These are phyloP conservation scores for Eudasyphora cyanicolor DNA, from an alignment of 2,888 invertebrate species.

Conservation along the genomic window DNA sequence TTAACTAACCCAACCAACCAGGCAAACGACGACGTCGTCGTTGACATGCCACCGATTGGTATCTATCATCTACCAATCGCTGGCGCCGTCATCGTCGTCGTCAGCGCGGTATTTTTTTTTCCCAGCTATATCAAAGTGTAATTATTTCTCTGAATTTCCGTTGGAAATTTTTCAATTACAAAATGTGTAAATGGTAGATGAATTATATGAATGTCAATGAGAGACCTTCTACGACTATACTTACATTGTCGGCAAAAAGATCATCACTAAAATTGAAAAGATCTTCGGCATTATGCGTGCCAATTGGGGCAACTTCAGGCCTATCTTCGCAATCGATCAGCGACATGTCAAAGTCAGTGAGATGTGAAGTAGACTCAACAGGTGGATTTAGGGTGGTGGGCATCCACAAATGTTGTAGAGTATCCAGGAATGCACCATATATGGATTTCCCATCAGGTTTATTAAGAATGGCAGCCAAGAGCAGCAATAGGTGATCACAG, in stretches of 20 bases:
- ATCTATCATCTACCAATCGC: not conserved
- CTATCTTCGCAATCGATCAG: slow-evolving; percentile 22
- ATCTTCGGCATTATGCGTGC: slow-evolving; percentile 37
- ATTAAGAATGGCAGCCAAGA: slow-evolving; percentile 76
- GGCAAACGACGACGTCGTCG: no score
- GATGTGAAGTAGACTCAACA: slow-evolving; percentile 48
- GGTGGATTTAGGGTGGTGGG: slow-evolving; percentile 72
- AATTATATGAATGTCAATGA: not conserved
- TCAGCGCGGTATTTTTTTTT: not conserved
- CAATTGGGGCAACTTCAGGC: not conserved
- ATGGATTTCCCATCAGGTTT: slow-evolving; percentile 70
- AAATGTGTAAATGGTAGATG: not conserved
- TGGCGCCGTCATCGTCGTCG: not conserved
- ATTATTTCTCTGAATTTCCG: slow-evolving; percentile 17
- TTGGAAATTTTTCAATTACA: slow-evolving; percentile 8
- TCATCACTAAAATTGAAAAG: slow-evolving; percentile 54
- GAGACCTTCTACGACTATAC: not conserved
- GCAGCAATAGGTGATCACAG: slow-evolving; percentile 78
- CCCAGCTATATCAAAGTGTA: not conserved
- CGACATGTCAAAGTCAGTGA: slow-evolving; percentile 35
- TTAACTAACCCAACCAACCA: slow-evolving; percentile 9
- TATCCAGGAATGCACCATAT: slow-evolving; percentile 74
- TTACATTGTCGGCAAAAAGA: slow-evolving; percentile 54
- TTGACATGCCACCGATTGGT: slow-evolving; percentile 4
- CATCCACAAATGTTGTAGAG: slow-evolving; percentile 76